Evolutionary conservation across 2,113 vertebrate genomes (phyloP).

Genomic region (Chloropsis cyanopogon): DNA sequence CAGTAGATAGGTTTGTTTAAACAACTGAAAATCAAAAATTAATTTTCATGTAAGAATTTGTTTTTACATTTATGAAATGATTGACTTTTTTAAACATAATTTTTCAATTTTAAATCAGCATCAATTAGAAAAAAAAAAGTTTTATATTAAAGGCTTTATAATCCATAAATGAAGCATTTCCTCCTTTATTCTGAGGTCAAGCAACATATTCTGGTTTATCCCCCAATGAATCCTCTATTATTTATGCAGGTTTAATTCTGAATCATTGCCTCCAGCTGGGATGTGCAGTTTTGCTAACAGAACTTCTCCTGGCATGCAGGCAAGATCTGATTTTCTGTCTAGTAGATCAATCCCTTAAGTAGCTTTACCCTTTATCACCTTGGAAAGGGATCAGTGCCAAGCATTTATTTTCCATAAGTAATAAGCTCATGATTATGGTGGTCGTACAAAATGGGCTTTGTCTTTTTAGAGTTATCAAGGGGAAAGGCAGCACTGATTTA

Average conservation of each 20-base stretch:
- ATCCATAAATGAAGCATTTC: background rate
- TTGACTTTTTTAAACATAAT: background rate
- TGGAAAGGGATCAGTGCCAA: slow-evolving; percentile 10
- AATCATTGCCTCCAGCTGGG: background rate
- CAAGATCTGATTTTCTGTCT: slow-evolving; percentile 19
- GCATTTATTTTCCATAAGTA: slow-evolving; percentile 38
- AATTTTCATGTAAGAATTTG: background rate
- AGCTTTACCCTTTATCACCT: slow-evolving; percentile 52
- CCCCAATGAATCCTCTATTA: background rate
- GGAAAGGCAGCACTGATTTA: slow-evolving; percentile 6
- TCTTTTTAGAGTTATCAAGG: slow-evolving; percentile 22
- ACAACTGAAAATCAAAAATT: background rate
- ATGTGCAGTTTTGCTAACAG: background rate
- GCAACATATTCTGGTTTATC: background rate
- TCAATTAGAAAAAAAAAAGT: rapidly evolving
- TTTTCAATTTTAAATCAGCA: background rate
- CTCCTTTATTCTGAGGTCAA: background rate
- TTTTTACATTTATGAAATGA: background rate
- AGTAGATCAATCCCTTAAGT: slow-evolving; percentile 24
- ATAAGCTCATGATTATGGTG: slow-evolving; percentile 1
- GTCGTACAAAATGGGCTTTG: background rate
- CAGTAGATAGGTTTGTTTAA: background rate
- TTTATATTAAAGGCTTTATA: background rate
- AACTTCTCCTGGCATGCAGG: background rate
- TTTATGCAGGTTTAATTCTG: slow-evolving; percentile 32